These are phyloP conservation scores for Apodemia duryi DNA, from an alignment of 2,888 invertebrate genomes.

Conservation along the genomic window DNA sequence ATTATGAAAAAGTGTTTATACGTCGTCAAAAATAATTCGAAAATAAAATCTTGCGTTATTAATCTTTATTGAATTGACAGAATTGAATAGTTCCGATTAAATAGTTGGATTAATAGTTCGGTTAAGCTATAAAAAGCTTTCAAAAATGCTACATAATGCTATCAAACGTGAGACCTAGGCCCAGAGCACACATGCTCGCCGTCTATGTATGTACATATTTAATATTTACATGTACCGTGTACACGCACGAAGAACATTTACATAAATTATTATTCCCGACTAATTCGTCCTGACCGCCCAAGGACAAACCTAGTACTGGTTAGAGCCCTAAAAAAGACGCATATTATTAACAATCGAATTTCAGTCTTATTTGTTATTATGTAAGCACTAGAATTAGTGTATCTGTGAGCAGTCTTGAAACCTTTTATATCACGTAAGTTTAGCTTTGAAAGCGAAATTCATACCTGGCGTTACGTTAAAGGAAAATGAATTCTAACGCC, in stretches of 20 bases:
- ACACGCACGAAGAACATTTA: constrained; percentile 52
- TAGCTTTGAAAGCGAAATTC: constrained; percentile 76
- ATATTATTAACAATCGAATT: constrained; percentile 28
- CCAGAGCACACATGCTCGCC: constrained; percentile 29
- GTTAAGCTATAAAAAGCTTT: neutral
- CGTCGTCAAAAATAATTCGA: no score
- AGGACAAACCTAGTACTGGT: constrained; percentile 56
- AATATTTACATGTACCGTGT: constrained; percentile 29
- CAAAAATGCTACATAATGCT: neutral
- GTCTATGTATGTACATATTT: constrained; percentile 23
- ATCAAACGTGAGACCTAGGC: constrained; percentile 21
- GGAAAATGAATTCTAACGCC: constrained; percentile 29
- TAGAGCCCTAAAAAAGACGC: constrained; percentile 61
- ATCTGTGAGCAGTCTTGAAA: constrained; percentile 36
- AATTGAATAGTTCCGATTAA: neutral
- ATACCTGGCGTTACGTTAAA: constrained; percentile 50
- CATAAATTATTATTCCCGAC: constrained; percentile 77
- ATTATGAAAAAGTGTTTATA: no score
- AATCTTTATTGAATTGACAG: neutral
- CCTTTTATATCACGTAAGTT: constrained; percentile 37
- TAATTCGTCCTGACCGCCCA: constrained; percentile 75
- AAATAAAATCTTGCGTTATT: no score
- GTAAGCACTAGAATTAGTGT: constrained; percentile 28
- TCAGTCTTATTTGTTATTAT: constrained; percentile 22
- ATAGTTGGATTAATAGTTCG: constrained; percentile 1